Evolutionary conservation across 1,140 invertebrate species (phyloP).

Genomic region (Panulirus ornatus): DNA sequence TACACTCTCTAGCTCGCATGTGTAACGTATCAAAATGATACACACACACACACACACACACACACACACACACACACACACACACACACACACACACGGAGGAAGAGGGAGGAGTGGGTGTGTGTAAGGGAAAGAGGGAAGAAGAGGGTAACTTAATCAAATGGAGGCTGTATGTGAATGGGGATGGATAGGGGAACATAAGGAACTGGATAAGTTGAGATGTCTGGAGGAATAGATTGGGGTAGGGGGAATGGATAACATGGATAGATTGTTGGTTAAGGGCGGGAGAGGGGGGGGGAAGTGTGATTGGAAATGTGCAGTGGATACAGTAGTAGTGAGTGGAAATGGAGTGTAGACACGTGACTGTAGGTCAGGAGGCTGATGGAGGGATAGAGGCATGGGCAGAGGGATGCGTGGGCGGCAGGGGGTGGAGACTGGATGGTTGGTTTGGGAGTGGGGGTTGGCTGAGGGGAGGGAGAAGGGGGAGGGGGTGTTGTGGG

Average conservation of each 20-base stretch:
- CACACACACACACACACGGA: not conserved
- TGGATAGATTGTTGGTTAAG: not conserved
- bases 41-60: no score
- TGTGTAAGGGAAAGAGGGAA: not conserved
- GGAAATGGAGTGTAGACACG: not conserved
- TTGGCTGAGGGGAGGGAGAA: not conserved
- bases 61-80: not conserved
- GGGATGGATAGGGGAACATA: not conserved
- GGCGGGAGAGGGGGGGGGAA: not conserved
- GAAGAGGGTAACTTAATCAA: not conserved
- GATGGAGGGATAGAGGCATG: not conserved
- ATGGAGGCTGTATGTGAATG: not conserved
- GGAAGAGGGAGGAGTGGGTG: not conserved
- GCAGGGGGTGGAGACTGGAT: constrained; percentile 8
- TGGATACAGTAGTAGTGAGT: no score
- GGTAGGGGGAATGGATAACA: not conserved
- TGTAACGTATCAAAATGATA: no score
- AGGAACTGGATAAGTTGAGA: no score
- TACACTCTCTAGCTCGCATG: not conserved
- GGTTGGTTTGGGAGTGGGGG: not conserved
- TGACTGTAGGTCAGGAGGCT: not conserved
- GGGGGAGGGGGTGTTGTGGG: not conserved
- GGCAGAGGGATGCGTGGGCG: not conserved
- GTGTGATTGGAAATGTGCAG: not conserved
- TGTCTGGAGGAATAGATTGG: not conserved